These are phyloP conservation scores for Himalopsyche tibetana DNA, from an alignment of 2,888 invertebrate genomes.

Conservation along the genomic window DNA sequence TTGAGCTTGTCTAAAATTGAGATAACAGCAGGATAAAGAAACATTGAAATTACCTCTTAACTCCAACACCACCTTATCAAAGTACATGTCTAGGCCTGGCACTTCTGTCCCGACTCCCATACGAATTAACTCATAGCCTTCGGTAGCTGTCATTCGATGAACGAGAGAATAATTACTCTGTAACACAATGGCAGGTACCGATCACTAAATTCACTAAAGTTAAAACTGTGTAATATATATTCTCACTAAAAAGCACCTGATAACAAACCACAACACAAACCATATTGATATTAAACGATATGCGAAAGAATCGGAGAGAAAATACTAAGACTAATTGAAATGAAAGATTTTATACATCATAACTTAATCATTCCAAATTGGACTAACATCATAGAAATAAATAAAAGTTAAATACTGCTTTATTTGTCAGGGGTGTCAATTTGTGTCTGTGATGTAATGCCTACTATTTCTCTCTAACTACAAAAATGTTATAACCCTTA, in stretches of 20 bases:
- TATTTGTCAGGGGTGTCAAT: too few species aligned
- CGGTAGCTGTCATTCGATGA: slow-evolving; percentile 73
- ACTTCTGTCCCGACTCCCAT: slow-evolving; percentile 75
- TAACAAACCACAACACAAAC: neutral
- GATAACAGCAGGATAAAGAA: too few species aligned
- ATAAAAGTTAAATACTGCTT: too few species aligned
- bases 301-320: neutral
- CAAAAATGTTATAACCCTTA: too few species aligned
- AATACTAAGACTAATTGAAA: too few species aligned
- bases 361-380: too few species aligned
- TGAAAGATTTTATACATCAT: too few species aligned
- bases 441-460: too few species aligned
- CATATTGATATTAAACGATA: neutral
- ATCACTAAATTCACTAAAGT: neutral
- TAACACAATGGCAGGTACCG: neutral
- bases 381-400: too few species aligned
- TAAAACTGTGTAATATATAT: neutral
- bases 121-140: slow-evolving; percentile 76
- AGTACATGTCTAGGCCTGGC: slow-evolving; percentile 77
- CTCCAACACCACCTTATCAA: slow-evolving; percentile 78
- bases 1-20: too few species aligned
- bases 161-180: neutral
- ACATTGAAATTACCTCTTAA: slow-evolving; percentile 75
- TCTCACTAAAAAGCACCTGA: neutral
- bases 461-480: too few species aligned